Evolutionary conservation across 2,888 invertebrate genomes (phyloP).

Genomic region (Iphiclides podalirius): DNA sequence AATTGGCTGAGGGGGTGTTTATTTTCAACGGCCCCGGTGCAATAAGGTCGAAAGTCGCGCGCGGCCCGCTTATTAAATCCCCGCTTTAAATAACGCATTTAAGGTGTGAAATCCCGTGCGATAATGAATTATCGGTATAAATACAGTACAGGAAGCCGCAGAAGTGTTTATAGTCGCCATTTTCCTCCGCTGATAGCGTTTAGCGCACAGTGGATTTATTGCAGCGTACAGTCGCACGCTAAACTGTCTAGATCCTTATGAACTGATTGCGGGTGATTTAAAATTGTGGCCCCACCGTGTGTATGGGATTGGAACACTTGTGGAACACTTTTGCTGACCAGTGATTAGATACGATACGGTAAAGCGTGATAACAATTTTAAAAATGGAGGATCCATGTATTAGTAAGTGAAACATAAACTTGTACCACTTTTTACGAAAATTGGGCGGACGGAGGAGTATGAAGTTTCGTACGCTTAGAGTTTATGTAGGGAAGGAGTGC

Average conservation of each 20-base stretch:
- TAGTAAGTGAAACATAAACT: too few species aligned
- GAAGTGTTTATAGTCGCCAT: constrained; percentile 61
- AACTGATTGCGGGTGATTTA: constrained; percentile 35
- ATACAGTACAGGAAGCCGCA: constrained; percentile 47
- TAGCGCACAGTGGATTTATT: constrained; percentile 38
- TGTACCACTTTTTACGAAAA: too few species aligned
- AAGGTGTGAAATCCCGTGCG: constrained; percentile 19
- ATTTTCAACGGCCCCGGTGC: background rate
- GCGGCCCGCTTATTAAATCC: constrained; percentile 9
- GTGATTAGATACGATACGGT: too few species aligned
- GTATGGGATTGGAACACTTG: background rate
- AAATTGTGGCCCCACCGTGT: constrained; percentile 24
- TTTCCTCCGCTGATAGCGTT: constrained; percentile 47
- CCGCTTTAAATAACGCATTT: constrained; percentile 6
- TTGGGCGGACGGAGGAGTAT: too few species aligned
- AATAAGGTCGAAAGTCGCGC: constrained; percentile 8
- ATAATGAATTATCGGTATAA: constrained; percentile 14
- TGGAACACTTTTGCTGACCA: too few species aligned
- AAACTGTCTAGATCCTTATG: constrained; percentile 39
- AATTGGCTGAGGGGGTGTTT: constrained; percentile 16
- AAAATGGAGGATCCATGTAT: too few species aligned
- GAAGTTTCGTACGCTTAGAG: too few species aligned
- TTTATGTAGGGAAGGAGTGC: too few species aligned
- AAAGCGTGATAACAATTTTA: too few species aligned
- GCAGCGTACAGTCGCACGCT: constrained; percentile 37